These are phyloP conservation scores for Stegophylla sp. DNA, from an alignment of 2,888 invertebrate genomes.

Conservation along the genomic window DNA sequence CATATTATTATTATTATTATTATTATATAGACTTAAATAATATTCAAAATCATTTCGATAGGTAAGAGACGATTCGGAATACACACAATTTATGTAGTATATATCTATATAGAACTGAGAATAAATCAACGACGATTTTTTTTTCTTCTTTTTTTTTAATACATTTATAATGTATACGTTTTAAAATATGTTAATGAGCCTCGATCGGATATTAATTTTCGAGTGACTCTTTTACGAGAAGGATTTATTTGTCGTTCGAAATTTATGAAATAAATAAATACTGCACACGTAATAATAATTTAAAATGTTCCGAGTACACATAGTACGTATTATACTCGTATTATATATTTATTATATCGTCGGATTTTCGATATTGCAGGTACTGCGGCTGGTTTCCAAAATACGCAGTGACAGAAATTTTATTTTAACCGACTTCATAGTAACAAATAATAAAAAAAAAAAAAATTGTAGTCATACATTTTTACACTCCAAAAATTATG, in stretches of 20 bases:
- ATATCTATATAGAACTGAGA: background rate
- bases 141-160: background rate
- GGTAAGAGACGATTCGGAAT: constrained; percentile 10
- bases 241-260: constrained; percentile 18
- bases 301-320: no score
- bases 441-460: no score
- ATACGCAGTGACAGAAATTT: no score
- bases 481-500: no score
- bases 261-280: background rate
- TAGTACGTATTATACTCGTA: no score
- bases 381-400: no score
- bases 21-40: constrained; percentile 14
- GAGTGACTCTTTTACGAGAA: background rate
- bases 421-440: no score
- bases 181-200: constrained; percentile 9
- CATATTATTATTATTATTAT: background rate
- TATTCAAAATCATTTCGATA: constrained; percentile 27
- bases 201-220: constrained; percentile 14
- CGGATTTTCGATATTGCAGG: no score
- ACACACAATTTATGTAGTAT: background rate
- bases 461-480: no score
- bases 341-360: no score
- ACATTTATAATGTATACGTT: constrained; percentile 3
- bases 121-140: constrained; percentile 42
- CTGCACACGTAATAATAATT: background rate